These are phyloP conservation scores for Channallabes apus DNA, from an alignment of 2,797 vertebrate species.

Conservation along the genomic window DNA sequence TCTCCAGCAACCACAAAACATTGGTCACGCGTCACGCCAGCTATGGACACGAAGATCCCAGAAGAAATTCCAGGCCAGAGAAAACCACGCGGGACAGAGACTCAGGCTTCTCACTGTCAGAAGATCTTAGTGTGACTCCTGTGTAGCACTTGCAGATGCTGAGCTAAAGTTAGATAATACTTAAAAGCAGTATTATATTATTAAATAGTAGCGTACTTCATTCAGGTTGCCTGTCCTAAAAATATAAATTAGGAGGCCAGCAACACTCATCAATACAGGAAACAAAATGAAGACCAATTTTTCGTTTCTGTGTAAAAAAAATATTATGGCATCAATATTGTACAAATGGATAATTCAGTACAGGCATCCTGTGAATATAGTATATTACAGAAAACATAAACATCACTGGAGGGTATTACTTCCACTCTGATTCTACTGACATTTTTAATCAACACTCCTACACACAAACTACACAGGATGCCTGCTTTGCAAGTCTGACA, in stretches of 20 bases:
- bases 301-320: neutral
- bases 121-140: conserved; percentile 86
- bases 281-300: conserved; percentile 1
- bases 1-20: conserved; percentile 68
- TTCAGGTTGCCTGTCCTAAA: neutral
- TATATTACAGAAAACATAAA: neutral
- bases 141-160: conserved; percentile 62
- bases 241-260: neutral
- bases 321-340: neutral
- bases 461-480: neutral
- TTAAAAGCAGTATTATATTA: conserved; percentile 17
- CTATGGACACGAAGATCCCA: conserved; percentile 80
- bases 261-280: neutral
- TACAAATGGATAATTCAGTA: conserved; percentile 1
- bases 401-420: neutral
- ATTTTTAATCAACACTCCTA: neutral
- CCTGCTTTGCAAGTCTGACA: neutral
- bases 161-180: conserved; percentile 44
- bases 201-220: conserved; percentile 21
- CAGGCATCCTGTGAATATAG: neutral
- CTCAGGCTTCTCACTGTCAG: conserved; percentile 89
- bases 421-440: neutral
- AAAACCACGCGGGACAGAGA: conserved; percentile 82
- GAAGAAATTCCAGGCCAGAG: conserved; percentile 77
- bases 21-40: conserved; percentile 80